Evolutionary conservation across 92 coral and sea anemone genomes (phyloP), one percentile per base, ranked within the genome.

Genomic region (Epizoanthus illoricatus): DNA sequence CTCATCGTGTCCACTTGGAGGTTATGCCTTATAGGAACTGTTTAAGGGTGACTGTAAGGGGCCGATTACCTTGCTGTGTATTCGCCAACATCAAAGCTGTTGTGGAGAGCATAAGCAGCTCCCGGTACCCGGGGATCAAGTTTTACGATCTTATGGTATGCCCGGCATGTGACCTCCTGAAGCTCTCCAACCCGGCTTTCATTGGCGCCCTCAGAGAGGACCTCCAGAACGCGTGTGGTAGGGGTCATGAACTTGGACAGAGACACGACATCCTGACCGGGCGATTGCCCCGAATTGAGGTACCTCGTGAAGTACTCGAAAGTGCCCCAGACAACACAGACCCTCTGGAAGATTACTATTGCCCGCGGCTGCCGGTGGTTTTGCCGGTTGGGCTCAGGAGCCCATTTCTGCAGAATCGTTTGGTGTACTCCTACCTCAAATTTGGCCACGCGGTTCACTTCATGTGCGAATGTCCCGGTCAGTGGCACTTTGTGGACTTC

Each of bases 401-500:
- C 69, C 80, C 85, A 23, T 88, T 94, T 36, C 83, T 93, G 23
- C 86, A 80, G 40, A 88, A 85, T 73, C 88, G 94, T 65, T 82
- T 63, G 42, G 94, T 93, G 57, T 84, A 88, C 88, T 87, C 91
- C 16, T 88, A 90, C 65, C 87, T 93, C 19, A 78, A 84, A 49
- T 93, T 91, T 55, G 97, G 97, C 76, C 88, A 88, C 61, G 94
- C 97, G 1, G 97, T 91, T 36, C 92, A 93, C 83, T 93, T 93
- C 67, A 80, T 93, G 61, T 93, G 97, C 75, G 97, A 93, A 83
- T 93, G 94, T 81, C 97, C 97, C 49, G 94, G 94, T 67, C 90
- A 88, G 47, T 93, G 97, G 97, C 97, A 93, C 47, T 73, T 93
- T 62, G 80, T 92, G 12, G 87, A 88, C 17, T 88, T 74, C 23